A percentile compares a stretch with the other conserved stretches of the same genome.
Evolutionary conservation across 1,140 invertebrate genomes (phyloP).

Genomic region (Ostrea edulis): DNA sequence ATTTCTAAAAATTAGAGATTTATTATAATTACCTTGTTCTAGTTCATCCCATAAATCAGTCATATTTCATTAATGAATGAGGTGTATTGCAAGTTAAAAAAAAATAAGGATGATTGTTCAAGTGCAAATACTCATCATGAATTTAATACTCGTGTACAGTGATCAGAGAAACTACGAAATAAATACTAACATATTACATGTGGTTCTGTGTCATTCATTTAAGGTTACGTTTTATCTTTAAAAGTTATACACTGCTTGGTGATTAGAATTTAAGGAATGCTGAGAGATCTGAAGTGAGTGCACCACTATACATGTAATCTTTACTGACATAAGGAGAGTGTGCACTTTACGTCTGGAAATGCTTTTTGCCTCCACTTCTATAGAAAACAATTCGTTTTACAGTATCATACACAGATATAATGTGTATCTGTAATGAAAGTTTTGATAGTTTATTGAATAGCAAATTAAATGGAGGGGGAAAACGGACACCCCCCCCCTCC

Average conservation of each 20-base stretch:
- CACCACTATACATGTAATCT: no score
- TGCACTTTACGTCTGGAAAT: no score
- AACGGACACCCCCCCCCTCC: no score
- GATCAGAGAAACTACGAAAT: not conserved
- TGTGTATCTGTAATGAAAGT: no score
- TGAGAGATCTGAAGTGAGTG: no score
- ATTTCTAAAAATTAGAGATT: not conserved
- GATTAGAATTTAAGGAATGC: no score
- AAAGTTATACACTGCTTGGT: not conserved
- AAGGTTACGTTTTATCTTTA: not conserved
- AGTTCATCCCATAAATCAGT: not conserved
- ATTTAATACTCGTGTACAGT: not conserved
- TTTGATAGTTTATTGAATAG: no score
- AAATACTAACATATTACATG: not conserved
- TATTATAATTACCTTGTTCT: not conserved
- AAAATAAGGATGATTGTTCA: not conserved
- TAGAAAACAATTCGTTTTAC: no score
- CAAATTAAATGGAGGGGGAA: no score
- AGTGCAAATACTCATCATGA: not conserved
- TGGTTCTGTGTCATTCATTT: not conserved
- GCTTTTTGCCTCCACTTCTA: no score
- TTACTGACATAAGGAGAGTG: no score
- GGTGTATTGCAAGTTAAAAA: not conserved
- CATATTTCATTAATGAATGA: not conserved
- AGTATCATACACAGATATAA: no score